These are phyloP conservation scores for Eledone cirrhosa DNA, from an alignment of 2,888 invertebrate genomes.

Conservation along the genomic window DNA sequence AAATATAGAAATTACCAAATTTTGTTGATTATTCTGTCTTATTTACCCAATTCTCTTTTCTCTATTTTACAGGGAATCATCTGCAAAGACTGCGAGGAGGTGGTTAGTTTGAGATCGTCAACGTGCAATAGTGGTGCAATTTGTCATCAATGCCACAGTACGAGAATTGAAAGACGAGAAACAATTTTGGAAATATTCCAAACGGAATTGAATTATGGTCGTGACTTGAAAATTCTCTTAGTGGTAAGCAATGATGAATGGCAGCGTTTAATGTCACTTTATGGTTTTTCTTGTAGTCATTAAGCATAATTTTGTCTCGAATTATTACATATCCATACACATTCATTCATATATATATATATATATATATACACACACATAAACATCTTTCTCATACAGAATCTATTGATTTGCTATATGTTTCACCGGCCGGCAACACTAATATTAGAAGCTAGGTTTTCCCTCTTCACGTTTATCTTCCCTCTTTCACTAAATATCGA, in stretches of 20 bases:
- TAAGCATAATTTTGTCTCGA: background rate
- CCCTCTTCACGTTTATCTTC: no score
- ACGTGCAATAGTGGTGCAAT: constrained; percentile 32
- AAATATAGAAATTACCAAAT: background rate
- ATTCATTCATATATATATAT: no score
- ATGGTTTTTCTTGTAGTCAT: background rate
- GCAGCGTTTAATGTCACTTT: background rate
- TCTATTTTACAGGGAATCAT: constrained; percentile 12
- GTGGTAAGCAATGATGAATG: constrained; percentile 71
- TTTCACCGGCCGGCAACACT: no score
- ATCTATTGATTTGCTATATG: no score
- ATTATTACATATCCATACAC: background rate
- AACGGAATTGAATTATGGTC: constrained; percentile 93
- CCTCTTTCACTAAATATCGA: no score
- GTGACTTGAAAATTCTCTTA: constrained; percentile 89
- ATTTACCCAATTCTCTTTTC: background rate
- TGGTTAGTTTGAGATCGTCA: background rate
- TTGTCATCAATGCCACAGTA: constrained; percentile 88
- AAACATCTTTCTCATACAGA: no score
- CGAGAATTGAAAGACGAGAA: constrained; percentile 89
- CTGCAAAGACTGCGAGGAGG: constrained; percentile 18
- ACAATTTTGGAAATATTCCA: constrained; percentile 94
- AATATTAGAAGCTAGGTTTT: no score
- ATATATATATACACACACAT: no score
- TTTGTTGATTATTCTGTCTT: background rate